Evolutionary conservation across 2,888 invertebrate genomes (phyloP).

Genomic region (Netelia virgata): DNA sequence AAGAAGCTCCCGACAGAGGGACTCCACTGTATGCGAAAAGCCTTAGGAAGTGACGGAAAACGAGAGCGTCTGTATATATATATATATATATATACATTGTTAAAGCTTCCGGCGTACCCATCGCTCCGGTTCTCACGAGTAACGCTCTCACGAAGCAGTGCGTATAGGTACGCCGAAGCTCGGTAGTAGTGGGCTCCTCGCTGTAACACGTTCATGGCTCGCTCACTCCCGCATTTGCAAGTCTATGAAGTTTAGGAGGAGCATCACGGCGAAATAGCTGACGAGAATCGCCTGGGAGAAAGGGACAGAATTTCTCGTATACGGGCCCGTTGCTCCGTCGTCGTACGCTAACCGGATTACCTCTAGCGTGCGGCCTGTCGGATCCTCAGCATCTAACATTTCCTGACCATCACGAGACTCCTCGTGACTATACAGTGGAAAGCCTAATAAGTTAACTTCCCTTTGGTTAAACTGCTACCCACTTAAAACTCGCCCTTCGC

Average conservation of each 20-base stretch:
- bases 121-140: constrained; percentile 34
- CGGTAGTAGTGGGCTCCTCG: constrained; percentile 24
- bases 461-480: constrained; percentile 5
- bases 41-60: not conserved
- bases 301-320: constrained; percentile 35
- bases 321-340: constrained; percentile 5
- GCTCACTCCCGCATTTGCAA: constrained; percentile 52
- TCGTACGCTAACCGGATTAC: constrained; percentile 50
- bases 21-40: not conserved
- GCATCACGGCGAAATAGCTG: constrained; percentile 11
- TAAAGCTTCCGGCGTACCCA: constrained; percentile 24
- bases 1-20: not conserved
- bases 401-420: constrained; percentile 41
- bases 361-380: constrained; percentile 36
- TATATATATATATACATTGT: constrained; percentile 25
- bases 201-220: constrained; percentile 33
- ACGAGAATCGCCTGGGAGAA: constrained; percentile 12
- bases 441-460: constrained; percentile 42
- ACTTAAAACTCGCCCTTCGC: not conserved
- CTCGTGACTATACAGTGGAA: not conserved
- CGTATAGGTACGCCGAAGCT: constrained; percentile 48
- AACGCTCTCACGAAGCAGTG: constrained; percentile 60
- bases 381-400: constrained; percentile 46
- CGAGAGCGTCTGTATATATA: constrained; percentile 7
- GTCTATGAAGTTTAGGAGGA: constrained; percentile 57